Conservation (phyloP, 2,888 invertebrate genomes). For the Apodemia mormo region DNA sequence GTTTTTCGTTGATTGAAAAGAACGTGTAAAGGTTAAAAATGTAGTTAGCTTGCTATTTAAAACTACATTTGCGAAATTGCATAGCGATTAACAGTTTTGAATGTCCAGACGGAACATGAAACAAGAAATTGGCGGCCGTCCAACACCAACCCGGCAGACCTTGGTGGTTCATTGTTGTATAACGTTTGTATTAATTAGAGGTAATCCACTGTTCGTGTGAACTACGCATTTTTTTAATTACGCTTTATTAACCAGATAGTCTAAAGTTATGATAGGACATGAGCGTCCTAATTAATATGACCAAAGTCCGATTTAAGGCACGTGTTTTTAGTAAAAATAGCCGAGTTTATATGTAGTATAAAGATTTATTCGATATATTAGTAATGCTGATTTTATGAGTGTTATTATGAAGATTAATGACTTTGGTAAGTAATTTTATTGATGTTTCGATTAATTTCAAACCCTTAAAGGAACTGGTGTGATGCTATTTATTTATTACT, state of each 20-base stretch:
- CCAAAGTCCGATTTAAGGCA: background rate
- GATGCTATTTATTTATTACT: too few species aligned
- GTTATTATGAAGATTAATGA: too few species aligned
- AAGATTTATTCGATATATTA: background rate
- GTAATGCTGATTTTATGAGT: too few species aligned
- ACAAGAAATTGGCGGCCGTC: conserved; percentile 52
- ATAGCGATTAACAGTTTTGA: conserved; percentile 45
- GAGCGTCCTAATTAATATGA: background rate
- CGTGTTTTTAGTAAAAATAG: background rate
- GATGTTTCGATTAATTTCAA: too few species aligned
- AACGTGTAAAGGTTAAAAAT: background rate
- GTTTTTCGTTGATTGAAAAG: too few species aligned
- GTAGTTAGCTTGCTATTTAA: background rate
- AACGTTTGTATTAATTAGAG: conserved; percentile 41
- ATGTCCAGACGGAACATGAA: conserved; percentile 49
- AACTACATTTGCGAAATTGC: conserved; percentile 10
- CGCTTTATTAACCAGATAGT: background rate
- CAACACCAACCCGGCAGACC: conserved; percentile 55
- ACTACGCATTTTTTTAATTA: conserved; percentile 32
- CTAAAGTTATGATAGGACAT: background rate
- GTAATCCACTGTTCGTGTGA: conserved; percentile 37
- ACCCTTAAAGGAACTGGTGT: too few species aligned
- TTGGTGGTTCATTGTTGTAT: conserved; percentile 51
- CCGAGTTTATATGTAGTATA: background rate
- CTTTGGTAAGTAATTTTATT: too few species aligned